Conservation (phyloP, 2,113 vertebrate genomes). For the Eolophus roseicapilla region DNA sequence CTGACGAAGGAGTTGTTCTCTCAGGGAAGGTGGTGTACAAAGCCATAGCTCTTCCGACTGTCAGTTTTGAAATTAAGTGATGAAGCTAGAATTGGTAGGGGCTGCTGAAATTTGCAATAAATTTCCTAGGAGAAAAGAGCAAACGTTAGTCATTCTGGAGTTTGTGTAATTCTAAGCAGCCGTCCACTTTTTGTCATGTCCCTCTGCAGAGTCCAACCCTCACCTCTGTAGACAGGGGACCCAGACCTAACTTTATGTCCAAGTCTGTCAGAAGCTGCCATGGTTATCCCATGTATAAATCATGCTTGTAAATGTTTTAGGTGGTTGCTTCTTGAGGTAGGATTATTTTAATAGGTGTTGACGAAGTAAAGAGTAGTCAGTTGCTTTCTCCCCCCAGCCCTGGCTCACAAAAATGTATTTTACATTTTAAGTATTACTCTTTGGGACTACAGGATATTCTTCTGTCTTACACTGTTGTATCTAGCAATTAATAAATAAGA, state of each 20-base stretch:
- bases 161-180: background rate
- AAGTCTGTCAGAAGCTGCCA: background rate
- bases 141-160: background rate
- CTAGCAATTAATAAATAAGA: background rate
- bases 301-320: background rate
- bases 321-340: background rate
- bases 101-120: background rate
- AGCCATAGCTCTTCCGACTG: background rate
- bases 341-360: background rate
- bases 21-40: background rate
- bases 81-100: background rate
- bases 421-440: background rate
- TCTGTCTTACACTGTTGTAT: background rate
- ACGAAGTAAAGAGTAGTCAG: background rate
- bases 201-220: background rate
- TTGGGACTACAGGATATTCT: background rate
- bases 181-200: background rate
- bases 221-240: rapidly evolving
- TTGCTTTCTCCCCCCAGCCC: background rate
- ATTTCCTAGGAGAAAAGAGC: background rate
- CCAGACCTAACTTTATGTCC: background rate
- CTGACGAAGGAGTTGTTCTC: rapidly evolving
- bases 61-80: background rate
- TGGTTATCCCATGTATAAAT: background rate
- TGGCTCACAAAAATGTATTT: background rate